Percentiles rank a stretch among this genome's conserved stretches.
Conservation (phyloP, 2,113 vertebrate species). For the Marmota monax region DNA sequence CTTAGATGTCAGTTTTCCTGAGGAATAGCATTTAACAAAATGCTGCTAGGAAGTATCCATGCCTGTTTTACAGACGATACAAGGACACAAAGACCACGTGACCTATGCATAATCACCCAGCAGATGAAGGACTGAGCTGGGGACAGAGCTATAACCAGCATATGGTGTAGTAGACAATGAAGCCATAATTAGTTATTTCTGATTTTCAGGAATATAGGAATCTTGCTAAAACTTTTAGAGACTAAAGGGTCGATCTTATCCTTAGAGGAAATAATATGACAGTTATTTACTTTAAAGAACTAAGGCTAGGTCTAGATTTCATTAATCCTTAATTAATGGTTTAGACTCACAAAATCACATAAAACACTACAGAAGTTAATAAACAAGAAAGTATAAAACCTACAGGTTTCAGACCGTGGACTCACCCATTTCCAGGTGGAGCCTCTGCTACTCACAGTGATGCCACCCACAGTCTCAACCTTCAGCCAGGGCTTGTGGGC, state of each 20-base stretch:
- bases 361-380: neutral
- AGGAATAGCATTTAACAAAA: neutral
- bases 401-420: no score
- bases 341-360: neutral
- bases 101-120: neutral
- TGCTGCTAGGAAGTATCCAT: neutral
- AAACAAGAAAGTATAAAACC: neutral
- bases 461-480: neutral
- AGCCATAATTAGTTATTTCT: neutral
- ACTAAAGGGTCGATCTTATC: constrained; percentile 21
- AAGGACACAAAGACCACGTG: neutral
- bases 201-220: neutral
- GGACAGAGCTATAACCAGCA: neutral
- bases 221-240: neutral
- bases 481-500: neutral
- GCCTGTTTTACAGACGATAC: neutral
- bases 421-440: neutral
- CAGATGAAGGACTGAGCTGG: neutral
- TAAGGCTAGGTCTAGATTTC: constrained; percentile 17
- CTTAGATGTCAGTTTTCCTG: neutral
- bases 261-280: constrained; percentile 26
- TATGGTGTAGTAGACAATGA: neutral
- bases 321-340: constrained; percentile 45
- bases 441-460: neutral
- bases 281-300: constrained; percentile 38